These are phyloP conservation scores for Entomyzon cyanotis DNA, from an alignment of 2,113 vertebrate species.

Conservation along the genomic window DNA sequence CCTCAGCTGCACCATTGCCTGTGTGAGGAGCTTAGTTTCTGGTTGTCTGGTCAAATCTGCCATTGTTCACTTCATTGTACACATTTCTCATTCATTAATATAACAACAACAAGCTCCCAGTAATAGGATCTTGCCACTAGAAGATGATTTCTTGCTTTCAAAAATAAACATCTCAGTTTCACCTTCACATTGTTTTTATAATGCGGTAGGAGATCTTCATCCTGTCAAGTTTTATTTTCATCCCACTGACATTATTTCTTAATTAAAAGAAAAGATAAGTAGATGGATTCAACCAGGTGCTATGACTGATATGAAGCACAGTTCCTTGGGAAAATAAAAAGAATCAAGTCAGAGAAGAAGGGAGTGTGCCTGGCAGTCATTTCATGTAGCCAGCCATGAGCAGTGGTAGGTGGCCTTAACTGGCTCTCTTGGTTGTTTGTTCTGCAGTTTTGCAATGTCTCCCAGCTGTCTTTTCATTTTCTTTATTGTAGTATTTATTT, in stretches of 20 bases:
- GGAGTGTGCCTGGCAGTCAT: background rate
- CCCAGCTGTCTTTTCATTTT: slow-evolving; percentile 40
- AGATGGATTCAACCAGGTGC: slow-evolving; percentile 49
- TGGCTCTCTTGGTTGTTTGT: slow-evolving; percentile 12
- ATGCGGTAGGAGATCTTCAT: slow-evolving; percentile 32
- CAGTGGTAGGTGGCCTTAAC: background rate
- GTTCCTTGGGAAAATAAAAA: background rate
- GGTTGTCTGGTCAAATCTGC: slow-evolving; percentile 6
- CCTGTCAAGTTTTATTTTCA: slow-evolving; percentile 56
- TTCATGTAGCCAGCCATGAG: background rate
- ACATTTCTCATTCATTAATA: slow-evolving; percentile 42
- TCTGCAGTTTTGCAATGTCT: slow-evolving; percentile 43
- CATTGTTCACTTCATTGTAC: background rate
- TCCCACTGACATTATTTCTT: slow-evolving; percentile 60
- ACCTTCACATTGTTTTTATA: slow-evolving; percentile 6
- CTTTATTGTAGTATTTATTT: slow-evolving; percentile 31
- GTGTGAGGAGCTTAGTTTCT: slow-evolving; percentile 5
- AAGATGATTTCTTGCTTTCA: slow-evolving; percentile 47
- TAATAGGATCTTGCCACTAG: slow-evolving; percentile 15
- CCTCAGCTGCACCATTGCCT: slow-evolving; percentile 28
- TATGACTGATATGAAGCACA: background rate
- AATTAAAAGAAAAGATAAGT: slow-evolving; percentile 70
- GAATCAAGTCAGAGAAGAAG: background rate
- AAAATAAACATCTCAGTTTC: slow-evolving; percentile 42
- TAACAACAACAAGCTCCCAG: slow-evolving; percentile 35